Evolutionary conservation across 2,797 vertebrate genomes (phyloP).

Genomic region (Tiaroga cobitis): DNA sequence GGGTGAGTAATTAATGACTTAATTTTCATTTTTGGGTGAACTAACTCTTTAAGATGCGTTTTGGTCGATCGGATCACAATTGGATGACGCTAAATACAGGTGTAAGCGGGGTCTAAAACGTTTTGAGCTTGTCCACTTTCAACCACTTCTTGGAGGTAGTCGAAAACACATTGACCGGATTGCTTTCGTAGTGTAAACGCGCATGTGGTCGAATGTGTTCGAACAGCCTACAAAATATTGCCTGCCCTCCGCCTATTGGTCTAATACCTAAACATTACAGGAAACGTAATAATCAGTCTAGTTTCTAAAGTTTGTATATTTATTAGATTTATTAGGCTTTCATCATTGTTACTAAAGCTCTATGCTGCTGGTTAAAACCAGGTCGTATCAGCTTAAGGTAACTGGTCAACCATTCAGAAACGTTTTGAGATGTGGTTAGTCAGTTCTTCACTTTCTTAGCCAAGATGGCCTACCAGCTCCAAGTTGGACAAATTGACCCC

Average conservation of each 20-base stretch:
- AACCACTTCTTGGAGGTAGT: not conserved
- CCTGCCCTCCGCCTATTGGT: too few species aligned
- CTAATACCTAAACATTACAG: not conserved
- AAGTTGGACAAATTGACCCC: not conserved
- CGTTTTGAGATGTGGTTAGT: not conserved
- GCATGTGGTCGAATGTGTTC: not conserved
- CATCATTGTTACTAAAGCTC: not conserved
- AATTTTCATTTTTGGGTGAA: too few species aligned
- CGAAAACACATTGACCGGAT: not conserved
- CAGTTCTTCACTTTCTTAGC: not conserved
- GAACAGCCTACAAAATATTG: too few species aligned
- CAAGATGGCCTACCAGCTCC: not conserved
- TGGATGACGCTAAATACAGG: too few species aligned
- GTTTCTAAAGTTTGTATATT: not conserved
- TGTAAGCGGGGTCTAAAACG: not conserved
- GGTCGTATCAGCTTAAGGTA: not conserved
- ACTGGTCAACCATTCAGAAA: not conserved
- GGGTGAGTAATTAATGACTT: too few species aligned
- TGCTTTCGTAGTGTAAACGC: not conserved
- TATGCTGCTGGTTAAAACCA: not conserved
- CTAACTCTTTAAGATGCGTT: too few species aligned
- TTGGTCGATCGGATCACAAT: too few species aligned
- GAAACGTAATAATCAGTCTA: not conserved
- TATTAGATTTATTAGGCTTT: not conserved
- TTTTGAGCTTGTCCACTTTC: not conserved